Evolutionary conservation across 2,888 invertebrate genomes (phyloP).

Genomic region (Melanotus villosus): DNA sequence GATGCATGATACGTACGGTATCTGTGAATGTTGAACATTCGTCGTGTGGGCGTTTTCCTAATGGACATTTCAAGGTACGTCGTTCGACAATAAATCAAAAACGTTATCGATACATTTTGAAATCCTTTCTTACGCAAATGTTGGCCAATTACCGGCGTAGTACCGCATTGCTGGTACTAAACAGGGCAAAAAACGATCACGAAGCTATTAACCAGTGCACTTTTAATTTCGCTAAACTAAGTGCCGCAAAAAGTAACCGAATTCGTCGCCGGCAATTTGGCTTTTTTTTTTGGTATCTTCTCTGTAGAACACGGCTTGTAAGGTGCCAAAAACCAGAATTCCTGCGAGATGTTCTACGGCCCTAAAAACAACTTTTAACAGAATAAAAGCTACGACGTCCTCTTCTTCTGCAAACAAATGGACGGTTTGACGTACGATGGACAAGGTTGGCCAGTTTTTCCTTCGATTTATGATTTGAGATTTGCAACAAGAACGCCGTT

Average conservation of each 20-base stretch:
- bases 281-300: neutral
- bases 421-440: slow-evolving; percentile 45
- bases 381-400: slow-evolving; percentile 37
- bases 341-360: slow-evolving; percentile 51
- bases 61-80: slow-evolving; percentile 52
- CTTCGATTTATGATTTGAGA: slow-evolving; percentile 45
- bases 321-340: slow-evolving; percentile 55
- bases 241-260: slow-evolving; percentile 44
- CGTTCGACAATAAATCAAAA: slow-evolving; percentile 17
- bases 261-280: slow-evolving; percentile 42
- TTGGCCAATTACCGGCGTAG: slow-evolving; percentile 11
- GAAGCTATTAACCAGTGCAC: slow-evolving; percentile 31
- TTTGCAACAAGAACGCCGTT: slow-evolving; percentile 40
- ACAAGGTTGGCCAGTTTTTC: slow-evolving; percentile 48
- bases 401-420: slow-evolving; percentile 40
- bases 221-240: slow-evolving; percentile 42
- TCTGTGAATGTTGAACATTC: slow-evolving; percentile 16
- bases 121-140: slow-evolving; percentile 14
- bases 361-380: slow-evolving; percentile 45
- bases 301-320: slow-evolving; percentile 43
- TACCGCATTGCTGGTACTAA: neutral
- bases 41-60: slow-evolving; percentile 49
- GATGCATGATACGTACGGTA: slow-evolving; percentile 2
- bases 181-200: neutral
- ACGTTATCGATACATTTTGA: slow-evolving; percentile 25